Evolutionary conservation across 30 jellyfish, hydroid and myxozoan genomes (phyloP).

Genomic region (Morbakka virulenta): DNA sequence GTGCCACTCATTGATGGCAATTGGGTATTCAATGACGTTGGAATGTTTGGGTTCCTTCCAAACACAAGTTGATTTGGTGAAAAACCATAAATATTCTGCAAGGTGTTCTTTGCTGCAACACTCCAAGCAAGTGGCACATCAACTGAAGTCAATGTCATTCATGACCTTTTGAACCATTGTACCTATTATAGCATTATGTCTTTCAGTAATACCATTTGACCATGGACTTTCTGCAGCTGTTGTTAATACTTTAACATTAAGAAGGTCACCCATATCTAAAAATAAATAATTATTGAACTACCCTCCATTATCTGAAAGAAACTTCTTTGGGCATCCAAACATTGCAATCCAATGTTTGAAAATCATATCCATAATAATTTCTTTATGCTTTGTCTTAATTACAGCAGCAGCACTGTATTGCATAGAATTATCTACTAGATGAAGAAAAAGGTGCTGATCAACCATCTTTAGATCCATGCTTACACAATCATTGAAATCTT

Average conservation of each 20-base stretch:
- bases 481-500: too few species aligned
- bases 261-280: conserved; percentile 8
- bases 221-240: conserved; percentile 52
- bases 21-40: not conserved
- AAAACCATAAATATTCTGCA: conserved; percentile 6
- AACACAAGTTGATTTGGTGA: conserved; percentile 37
- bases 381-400: conserved; percentile 9
- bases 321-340: conserved; percentile 6
- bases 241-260: not conserved
- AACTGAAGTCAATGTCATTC: not conserved
- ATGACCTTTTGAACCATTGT: not conserved
- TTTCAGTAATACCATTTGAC: conserved; percentile 35
- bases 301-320: conserved; percentile 43
- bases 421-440: conserved; percentile 1
- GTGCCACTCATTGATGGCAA: conserved; percentile 20
- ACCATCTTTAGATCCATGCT: too few species aligned
- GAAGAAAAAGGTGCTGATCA: too few species aligned
- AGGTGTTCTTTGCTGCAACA: conserved; percentile 11
- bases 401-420: conserved; percentile 14
- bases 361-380: not conserved
- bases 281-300: conserved; percentile 17
- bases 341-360: conserved; percentile 17
- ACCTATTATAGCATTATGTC: conserved; percentile 24
- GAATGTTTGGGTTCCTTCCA: conserved; percentile 37
- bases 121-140: conserved; percentile 24